phyloP scores from a whole-genome alignment of 2,113 vertebrate species.

The Scomber scombrus region DNA sequence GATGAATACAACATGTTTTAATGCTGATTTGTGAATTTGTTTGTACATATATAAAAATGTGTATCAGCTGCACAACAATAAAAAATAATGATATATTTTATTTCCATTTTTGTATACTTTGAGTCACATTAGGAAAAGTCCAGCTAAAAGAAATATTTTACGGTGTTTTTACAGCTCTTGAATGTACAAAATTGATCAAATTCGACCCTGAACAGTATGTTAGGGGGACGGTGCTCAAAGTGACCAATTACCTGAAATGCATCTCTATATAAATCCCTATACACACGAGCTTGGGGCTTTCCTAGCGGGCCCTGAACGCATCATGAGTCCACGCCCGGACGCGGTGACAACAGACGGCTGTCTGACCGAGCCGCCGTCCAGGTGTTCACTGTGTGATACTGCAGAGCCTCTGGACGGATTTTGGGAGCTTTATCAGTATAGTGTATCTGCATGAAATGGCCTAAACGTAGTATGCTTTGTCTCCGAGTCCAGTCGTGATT shows the following conservation, averaged over 20 bases:
- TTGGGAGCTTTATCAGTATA: not conserved
- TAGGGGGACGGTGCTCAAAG: too few species aligned
- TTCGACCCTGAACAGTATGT: too few species aligned
- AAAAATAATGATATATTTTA: too few species aligned
- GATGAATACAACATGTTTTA: too few species aligned
- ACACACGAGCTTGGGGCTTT: not conserved
- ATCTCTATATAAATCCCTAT: not conserved
- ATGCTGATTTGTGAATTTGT: too few species aligned
- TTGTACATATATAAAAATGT: too few species aligned
- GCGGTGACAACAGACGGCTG: conserved; percentile 66
- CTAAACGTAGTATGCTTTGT: conserved; percentile 35
- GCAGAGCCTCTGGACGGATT: conserved; percentile 21
- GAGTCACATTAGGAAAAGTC: too few species aligned
- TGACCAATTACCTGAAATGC: not conserved
- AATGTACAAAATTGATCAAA: too few species aligned
- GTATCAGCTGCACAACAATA: too few species aligned
- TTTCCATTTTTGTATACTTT: too few species aligned
- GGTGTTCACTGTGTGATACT: conserved; percentile 57
- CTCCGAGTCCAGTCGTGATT: conserved; percentile 8
- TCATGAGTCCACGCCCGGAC: conserved; percentile 62
- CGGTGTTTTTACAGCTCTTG: too few species aligned
- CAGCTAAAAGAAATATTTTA: too few species aligned
- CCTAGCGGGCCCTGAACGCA: conserved; percentile 32
- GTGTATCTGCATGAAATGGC: conserved; percentile 35
- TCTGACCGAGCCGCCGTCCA: conserved; percentile 36